Conservation (phyloP, 2,113 vertebrate species). For the Spilogale gracilis region DNA sequence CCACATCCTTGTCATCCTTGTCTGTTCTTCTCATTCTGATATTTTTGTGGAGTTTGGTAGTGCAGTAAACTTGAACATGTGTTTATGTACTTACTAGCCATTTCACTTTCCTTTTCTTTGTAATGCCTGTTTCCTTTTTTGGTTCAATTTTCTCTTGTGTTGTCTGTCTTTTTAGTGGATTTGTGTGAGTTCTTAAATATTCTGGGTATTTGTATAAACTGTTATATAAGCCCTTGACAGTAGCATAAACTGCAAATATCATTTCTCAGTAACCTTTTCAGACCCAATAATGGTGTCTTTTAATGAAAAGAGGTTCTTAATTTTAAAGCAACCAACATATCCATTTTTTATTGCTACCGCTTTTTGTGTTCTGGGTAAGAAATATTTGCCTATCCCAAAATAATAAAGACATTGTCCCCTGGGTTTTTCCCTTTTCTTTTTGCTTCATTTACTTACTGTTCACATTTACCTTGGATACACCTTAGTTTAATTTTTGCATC, state of each 20-base stretch:
- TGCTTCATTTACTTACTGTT: neutral
- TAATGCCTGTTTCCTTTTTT: neutral
- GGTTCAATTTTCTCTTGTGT: conserved; percentile 16
- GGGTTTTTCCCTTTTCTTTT: neutral
- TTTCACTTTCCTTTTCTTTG: neutral
- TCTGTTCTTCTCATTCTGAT: neutral
- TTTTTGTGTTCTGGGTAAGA: neutral
- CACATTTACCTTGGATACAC: neutral
- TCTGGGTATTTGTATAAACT: neutral
- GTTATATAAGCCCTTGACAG: neutral
- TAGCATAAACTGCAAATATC: neutral
- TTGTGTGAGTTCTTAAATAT: neutral
- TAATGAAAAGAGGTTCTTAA: neutral
- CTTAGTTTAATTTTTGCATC: neutral
- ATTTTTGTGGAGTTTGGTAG: neutral
- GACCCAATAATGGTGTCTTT: neutral
- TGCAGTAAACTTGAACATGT: neutral
- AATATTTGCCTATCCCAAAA: neutral
- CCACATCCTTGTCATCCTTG: neutral
- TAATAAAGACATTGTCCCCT: neutral
- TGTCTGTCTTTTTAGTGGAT: neutral
- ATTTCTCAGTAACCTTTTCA: neutral
- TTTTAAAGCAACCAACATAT: neutral
- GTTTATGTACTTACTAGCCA: neutral
- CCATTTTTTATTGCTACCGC: neutral